Percentiles rank a stretch among this genome's conserved stretches.
phyloP scores from a whole-genome alignment of 1,140 invertebrate genomes.

The Pseudachorutes palmiensis region DNA sequence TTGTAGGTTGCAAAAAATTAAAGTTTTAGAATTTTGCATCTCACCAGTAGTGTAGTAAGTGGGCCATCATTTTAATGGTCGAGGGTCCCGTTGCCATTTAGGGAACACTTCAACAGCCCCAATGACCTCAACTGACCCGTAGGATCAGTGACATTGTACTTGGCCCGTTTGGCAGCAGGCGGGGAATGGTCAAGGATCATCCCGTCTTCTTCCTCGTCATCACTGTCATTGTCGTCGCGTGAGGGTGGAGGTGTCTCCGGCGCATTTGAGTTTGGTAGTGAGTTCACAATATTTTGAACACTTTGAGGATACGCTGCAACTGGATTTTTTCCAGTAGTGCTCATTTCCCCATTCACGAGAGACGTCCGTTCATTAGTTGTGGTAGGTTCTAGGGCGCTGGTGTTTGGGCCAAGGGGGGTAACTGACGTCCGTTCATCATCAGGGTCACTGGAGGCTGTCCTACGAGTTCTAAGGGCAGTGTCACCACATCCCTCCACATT shows the following conservation, averaged over 20 bases:
- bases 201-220: too few relatives aligned
- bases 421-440: not conserved
- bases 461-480: not conserved
- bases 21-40: too few relatives aligned
- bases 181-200: not conserved
- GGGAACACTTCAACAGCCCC: not conserved
- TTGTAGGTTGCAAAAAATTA: not conserved
- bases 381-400: not conserved
- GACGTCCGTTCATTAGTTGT: not conserved
- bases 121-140: not conserved
- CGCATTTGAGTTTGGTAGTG: not conserved
- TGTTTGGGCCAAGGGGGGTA: not conserved
- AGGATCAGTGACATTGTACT: not conserved
- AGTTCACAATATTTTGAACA: slow-evolving; percentile 1
- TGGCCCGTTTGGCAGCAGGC: not conserved
- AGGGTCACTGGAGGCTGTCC: not conserved
- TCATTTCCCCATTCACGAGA: not conserved
- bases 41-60: too few relatives aligned
- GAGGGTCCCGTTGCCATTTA: not conserved
- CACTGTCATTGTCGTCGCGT: not conserved
- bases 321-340: too few relatives aligned
- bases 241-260: not conserved
- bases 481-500: too few relatives aligned
- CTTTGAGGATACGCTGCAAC: not conserved
- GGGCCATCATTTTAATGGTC: not conserved